These are phyloP conservation scores for Porphyrio hochstetteri DNA, from an alignment of 2,113 vertebrate species.

Conservation along the genomic window DNA sequence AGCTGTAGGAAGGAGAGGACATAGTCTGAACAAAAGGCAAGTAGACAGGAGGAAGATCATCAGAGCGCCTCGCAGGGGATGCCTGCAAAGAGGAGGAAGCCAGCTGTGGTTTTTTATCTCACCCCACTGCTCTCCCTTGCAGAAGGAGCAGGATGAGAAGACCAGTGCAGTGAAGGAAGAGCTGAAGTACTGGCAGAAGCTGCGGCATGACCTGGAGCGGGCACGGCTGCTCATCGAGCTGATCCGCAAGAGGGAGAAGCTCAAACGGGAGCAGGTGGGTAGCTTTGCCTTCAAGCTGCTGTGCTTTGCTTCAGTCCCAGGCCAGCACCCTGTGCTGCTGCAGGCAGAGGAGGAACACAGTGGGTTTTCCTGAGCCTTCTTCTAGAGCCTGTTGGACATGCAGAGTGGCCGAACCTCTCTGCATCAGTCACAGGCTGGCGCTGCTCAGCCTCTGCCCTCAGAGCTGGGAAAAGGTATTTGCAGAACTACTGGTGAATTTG, in stretches of 20 bases:
- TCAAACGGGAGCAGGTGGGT: conserved; percentile 94
- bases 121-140: not conserved
- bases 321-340: not conserved
- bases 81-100: not conserved
- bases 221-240: conserved; percentile 93
- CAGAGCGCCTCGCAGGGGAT: not conserved
- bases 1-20: not conserved
- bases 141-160: conserved; percentile 95
- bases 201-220: conserved; percentile 94
- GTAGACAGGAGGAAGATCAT: not conserved
- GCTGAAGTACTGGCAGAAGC: conserved; percentile 97
- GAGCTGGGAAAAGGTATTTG: not conserved
- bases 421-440: not conserved
- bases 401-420: not conserved
- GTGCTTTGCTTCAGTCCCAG: not conserved
- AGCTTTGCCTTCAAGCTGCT: not conserved
- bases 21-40: not conserved
- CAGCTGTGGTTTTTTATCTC: not conserved
- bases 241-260: conserved; percentile 96
- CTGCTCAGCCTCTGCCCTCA: not conserved
- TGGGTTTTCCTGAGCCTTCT: not conserved
- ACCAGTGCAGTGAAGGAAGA: conserved; percentile 91
- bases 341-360: not conserved
- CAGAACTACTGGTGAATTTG: not conserved
- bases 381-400: not conserved